Base-by-base conservation (phyloP, 1,140 invertebrate genomes). In the Habropoda laboriosa region DNA sequence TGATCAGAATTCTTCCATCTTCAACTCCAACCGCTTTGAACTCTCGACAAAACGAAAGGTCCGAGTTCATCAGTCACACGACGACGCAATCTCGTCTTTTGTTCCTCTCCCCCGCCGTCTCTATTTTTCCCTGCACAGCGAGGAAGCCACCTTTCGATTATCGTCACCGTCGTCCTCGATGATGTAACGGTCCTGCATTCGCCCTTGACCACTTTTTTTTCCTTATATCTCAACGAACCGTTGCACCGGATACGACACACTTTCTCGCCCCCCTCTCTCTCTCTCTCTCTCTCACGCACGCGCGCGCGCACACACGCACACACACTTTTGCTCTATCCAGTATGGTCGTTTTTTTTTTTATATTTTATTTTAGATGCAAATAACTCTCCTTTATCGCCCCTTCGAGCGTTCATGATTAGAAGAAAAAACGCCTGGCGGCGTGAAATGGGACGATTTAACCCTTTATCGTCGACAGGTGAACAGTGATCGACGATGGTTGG, bases 131-230 rank as follows among this genome's bases (percentile, higher is more conserved):
- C 24, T 12, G 10, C 13, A 16, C 13, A 16, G 45, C 45, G 40
- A 55, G 35, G 45, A 60, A 57, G 24, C 55, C 35, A 71, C 35
- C 67, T 61, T 68, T 60, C 66, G 75, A 78, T 70, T 70, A 77
- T 77, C 75, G 53, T 71, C 55, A 60, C n/a, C 55, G 27, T 71
- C 67, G 55, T 71, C 66, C 75, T 78, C 75, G 75, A 71, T 78
- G 75, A 78, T 71, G 75, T 78, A 78, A 78, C 75, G 67, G 75
- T 61, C 68, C 75, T 78, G 66, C 53, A 71, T 60, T 61, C 75
- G 75, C 75, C 75, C 75, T 78, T 78, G 75, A 78, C 75, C 75
- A 78, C 66, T 60, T 58, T 74, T 45, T 47, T 67, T 77, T 77
- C 57, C 57, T 77, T 55, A 1, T 71, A 71, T 61, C 67, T 70